Conservation (phyloP, 2,113 vertebrate species). For the Gadus chalcogrammus region DNA sequence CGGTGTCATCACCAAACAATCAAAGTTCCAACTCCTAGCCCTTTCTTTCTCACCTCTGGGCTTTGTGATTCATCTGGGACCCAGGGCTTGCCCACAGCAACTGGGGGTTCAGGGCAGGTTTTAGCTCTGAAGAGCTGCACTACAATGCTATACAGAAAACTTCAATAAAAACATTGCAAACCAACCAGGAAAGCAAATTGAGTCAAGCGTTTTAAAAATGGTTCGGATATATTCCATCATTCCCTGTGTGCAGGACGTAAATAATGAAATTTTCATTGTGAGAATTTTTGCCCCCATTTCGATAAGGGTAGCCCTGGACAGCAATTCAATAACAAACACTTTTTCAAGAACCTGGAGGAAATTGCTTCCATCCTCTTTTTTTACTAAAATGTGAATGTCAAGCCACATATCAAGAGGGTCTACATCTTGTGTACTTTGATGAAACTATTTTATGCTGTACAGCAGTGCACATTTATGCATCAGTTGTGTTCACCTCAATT, state of each 20-base stretch:
- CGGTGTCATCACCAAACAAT: not conserved
- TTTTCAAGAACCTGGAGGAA: constrained; percentile 4
- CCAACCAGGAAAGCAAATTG: not conserved
- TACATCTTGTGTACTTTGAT: not conserved
- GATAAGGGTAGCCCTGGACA: constrained; percentile 2
- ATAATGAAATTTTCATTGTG: not conserved
- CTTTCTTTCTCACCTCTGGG: not conserved
- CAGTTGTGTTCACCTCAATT: not conserved
- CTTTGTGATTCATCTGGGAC: constrained; percentile 4
- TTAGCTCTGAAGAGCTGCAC: constrained; percentile 1
- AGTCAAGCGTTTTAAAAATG: not conserved
- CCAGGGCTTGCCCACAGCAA: not conserved
- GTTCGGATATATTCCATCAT: not conserved
- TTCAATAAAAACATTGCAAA: not conserved
- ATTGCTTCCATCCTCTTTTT: not conserved
- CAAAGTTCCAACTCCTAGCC: not conserved
- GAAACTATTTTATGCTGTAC: not conserved
- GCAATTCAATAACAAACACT: not conserved
- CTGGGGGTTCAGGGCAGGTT: not conserved
- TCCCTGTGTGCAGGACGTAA: not conserved
- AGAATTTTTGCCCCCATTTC: constrained; percentile 3
- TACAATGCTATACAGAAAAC: not conserved
- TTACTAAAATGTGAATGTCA: not conserved
- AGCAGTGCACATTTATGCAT: not conserved
- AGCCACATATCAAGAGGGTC: not conserved